Evolutionary conservation across 2,888 invertebrate species (phyloP), one percentile per base, ranked within the genome.

Genomic region (Agrochola macilenta): DNA sequence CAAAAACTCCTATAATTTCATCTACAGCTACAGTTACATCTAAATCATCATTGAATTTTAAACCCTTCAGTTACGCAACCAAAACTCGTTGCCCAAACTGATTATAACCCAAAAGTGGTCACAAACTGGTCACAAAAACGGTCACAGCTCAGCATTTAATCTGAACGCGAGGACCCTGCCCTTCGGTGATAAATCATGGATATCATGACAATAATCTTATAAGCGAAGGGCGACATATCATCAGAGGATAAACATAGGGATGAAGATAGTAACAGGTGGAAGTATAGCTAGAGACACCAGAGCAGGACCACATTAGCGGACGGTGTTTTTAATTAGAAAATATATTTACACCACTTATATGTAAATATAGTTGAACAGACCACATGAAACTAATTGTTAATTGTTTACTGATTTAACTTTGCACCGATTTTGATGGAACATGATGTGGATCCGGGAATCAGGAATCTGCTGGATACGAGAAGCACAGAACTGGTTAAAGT

Each of bases 161-260:
- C 85, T 77, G 65, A 58, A 57, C 57, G 65, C 9, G 63, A 69
- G 64, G 58, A 43, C 12, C 57, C 35, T 58, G 46, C 68, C 72
- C 70, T 39, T 43, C 11, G 71, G 87, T 69, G 69, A 82, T 87
- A 86, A 76, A 86, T 87, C 82, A 82, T 30, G 52, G 68, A 12
- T 76, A 82, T 82, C 87, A 70, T 87, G 78, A 79, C 82, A 74
- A 78, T 87, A 78, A 87, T 86, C 85, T 84, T 49, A 81, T 78
- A 73, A 69, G 74, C 76, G 46, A 65, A 72, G 82, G 74, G 79
- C 69, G 85, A 84, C 77, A 79, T 76, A 77, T 77, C 70, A 73
- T 78, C 57, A 57, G 54, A 52, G 80, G 77, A 52, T 66, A 60
- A 72, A 74, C 71, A 71, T 54, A 35, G 8, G 60, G 39, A 30